A percentile compares a stretch with the other conserved stretches of the same genome.
phyloP scores from a whole-genome alignment of 2,888 invertebrate species.

The Melitaea athalia region DNA sequence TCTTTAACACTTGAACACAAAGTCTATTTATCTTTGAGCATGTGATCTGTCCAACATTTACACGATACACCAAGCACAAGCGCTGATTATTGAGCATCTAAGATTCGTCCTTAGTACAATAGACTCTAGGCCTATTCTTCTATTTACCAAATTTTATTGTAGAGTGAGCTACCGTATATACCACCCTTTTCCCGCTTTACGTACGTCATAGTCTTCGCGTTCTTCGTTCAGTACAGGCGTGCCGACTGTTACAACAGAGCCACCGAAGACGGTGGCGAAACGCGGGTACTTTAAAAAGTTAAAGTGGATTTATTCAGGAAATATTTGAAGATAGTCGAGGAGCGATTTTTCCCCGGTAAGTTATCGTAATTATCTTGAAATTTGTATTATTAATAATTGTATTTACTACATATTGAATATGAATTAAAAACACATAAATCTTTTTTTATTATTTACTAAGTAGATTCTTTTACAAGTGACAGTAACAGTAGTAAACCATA shows the following conservation, averaged over 20 bases:
- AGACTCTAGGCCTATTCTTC: not conserved
- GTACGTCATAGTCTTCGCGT: conserved; percentile 35
- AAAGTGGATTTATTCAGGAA: conserved; percentile 50
- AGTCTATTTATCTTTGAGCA: not conserved
- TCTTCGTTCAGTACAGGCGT: conserved; percentile 19
- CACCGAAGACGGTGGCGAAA: conserved; percentile 41
- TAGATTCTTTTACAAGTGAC: too few relatives aligned
- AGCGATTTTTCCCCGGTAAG: conserved; percentile 48
- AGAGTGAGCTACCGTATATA: conserved; percentile 16
- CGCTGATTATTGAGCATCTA: not conserved
- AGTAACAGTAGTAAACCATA: too few relatives aligned
- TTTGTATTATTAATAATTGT: not conserved
- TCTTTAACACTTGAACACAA: not conserved
- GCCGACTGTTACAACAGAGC: conserved; percentile 19
- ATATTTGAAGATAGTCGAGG: conserved; percentile 47
- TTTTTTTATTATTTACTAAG: not conserved
- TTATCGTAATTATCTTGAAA: conserved; percentile 21
- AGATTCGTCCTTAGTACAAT: not conserved
- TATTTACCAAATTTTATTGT: not conserved
- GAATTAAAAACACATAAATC: conserved; percentile 29
- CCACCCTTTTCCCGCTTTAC: conserved; percentile 32
- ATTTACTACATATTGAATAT: conserved; percentile 13
- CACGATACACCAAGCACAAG: not conserved
- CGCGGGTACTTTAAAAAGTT: conserved; percentile 43
- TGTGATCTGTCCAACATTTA: conserved; percentile 2